phyloP scores from a whole-genome alignment of 2,888 invertebrate species.

The Heliconius hortense region DNA sequence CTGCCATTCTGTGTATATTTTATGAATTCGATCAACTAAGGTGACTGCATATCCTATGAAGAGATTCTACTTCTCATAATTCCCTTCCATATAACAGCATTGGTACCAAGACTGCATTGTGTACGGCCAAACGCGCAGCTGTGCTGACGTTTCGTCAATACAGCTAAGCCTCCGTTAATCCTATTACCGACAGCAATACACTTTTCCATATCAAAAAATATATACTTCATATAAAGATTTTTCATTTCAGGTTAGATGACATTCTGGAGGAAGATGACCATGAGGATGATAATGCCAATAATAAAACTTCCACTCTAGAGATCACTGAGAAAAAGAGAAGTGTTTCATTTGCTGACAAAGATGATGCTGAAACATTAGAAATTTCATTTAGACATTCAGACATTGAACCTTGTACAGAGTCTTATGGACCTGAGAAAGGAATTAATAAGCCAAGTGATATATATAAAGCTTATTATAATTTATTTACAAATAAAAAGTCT shows the following conservation, averaged over 20 bases:
- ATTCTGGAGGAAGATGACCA: conserved; percentile 55
- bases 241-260: conserved; percentile 57
- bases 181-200: no score
- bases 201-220: no score
- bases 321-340: conserved; percentile 46
- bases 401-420: conserved; percentile 49
- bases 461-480: conserved; percentile 59
- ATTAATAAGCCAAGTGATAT: conserved; percentile 74
- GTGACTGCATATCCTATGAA: no score
- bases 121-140: no score
- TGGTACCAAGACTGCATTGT: no score
- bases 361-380: conserved; percentile 64
- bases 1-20: no score
- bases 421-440: conserved; percentile 58
- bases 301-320: not conserved
- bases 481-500: conserved; percentile 55
- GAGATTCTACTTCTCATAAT: no score
- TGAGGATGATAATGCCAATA: conserved; percentile 41
- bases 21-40: no score
- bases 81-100: no score
- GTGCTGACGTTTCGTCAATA: no score
- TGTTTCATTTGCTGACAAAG: conserved; percentile 71
- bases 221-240: not conserved
- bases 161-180: no score
- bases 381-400: conserved; percentile 66